Evolutionary conservation across 2,797 vertebrate genomes (phyloP), one percentile per base, ranked within the genome.

Genomic region (Enteromius paludinosus): DNA sequence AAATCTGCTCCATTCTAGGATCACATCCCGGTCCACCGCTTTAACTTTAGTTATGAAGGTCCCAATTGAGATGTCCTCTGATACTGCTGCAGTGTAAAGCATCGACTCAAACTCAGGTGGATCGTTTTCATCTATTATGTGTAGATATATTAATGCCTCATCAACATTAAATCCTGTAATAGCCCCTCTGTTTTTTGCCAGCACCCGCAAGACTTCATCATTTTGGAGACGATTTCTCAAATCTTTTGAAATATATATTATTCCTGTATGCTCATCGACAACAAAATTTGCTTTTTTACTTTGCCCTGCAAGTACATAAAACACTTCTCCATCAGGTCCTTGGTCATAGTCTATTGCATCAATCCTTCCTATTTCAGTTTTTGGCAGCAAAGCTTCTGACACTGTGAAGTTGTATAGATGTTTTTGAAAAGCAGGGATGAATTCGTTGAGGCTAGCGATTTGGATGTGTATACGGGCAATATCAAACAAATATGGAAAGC

Each of bases 371-470:
- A 96, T 84, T 80, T 77, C 74, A 6, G 91, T 90, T 88, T 92
- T 92, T 72, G 89, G 45, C 10, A 86, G 87, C 9, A 90, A 89
- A 41, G 91, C 93, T 87, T 94, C 94, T n/a, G 91, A 90, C 1
- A 94, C 90, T 0, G 89, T 91, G 81, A 95, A 93, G 87, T 91
- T 89, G 80, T 90, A 94, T 54, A 90, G 78, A 35, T 88, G 91
- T 30, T 70, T 88, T 54, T 45, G 85, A 65, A 96, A 95, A 38
- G 10, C 82, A 9, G 95, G 95, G 3, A 35, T 88, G 76, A 91
- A 95, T 89, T 96, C 95, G 71, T 96, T 95, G 38, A 93, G 75
- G n/a, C 93, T 93, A 33, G 69, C 83, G 41, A 96, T 89, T n/a
- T 92, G 85, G 33, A 95, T 90, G 69, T 89, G 75, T 76, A 95